Percentiles rank a stretch among this genome's conserved stretches.
phyloP scores from a whole-genome alignment of 2,113 vertebrate species.

The Calypte anna region DNA sequence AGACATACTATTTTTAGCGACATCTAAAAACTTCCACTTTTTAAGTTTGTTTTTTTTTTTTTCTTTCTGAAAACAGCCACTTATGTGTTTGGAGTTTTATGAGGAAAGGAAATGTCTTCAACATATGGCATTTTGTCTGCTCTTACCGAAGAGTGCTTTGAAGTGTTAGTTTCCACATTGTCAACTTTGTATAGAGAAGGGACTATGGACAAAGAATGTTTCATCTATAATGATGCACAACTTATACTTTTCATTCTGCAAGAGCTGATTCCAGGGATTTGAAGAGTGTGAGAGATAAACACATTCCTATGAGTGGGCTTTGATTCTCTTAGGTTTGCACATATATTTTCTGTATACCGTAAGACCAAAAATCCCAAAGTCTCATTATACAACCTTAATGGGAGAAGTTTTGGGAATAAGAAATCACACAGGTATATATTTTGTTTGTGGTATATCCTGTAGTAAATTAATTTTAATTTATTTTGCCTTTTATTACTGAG shows the following conservation, averaged over 20 bases:
- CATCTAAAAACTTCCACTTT: background rate
- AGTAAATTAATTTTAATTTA: background rate
- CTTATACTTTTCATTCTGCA: background rate
- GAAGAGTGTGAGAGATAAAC: background rate
- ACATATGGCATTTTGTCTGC: background rate
- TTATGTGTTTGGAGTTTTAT: background rate
- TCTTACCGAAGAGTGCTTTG: background rate
- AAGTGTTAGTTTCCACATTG: background rate
- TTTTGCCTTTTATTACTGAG: background rate
- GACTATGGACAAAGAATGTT: background rate
- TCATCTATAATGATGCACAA: background rate
- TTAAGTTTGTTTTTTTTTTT: no score
- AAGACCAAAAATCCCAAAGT: accelerated
- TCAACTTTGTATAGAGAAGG: background rate
- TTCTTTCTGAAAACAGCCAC: background rate
- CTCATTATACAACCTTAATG: background rate
- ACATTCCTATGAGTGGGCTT: background rate
- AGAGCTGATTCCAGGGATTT: background rate
- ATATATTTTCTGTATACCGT: background rate
- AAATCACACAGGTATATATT: background rate
- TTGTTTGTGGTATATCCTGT: background rate
- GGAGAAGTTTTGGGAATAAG: background rate
- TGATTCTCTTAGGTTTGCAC: background rate
- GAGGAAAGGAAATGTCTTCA: background rate
- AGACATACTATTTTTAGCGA: background rate